Evolutionary conservation across 2,113 vertebrate species (phyloP).

Genomic region (Thalassarche chlororhynchos): DNA sequence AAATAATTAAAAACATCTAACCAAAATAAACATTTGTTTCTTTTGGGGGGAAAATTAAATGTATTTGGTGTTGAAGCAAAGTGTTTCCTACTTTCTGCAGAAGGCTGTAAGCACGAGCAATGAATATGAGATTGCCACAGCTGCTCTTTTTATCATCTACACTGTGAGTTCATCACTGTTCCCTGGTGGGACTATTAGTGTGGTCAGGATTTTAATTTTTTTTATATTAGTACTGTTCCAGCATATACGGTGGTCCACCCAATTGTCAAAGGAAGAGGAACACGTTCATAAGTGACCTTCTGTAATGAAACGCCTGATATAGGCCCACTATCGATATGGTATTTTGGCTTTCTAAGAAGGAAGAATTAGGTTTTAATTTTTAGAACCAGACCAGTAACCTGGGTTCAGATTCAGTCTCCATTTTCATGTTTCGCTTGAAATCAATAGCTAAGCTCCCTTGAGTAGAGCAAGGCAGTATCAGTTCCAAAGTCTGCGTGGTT

Average conservation of each 20-base stretch:
- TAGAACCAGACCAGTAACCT: neutral
- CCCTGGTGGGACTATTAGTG: neutral
- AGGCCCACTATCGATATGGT: accelerated
- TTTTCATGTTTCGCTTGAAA: neutral
- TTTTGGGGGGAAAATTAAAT: neutral
- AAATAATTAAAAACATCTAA: neutral
- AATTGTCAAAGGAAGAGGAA: neutral
- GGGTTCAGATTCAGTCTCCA: neutral
- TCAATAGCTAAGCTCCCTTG: neutral
- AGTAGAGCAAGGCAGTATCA: neutral
- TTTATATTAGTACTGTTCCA: neutral
- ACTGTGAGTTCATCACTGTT: slow-evolving; percentile 18
- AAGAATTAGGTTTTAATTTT: neutral
- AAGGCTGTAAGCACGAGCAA: slow-evolving; percentile 40
- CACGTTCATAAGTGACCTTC: neutral
- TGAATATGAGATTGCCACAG: slow-evolving; percentile 50
- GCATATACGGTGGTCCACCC: neutral
- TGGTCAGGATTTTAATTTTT: neutral
- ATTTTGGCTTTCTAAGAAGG: neutral
- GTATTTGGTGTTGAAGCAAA: slow-evolving; percentile 18
- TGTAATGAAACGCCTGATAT: neutral
- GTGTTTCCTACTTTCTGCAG: slow-evolving; percentile 8
- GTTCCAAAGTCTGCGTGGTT: slow-evolving; percentile 28
- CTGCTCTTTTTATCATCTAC: slow-evolving; percentile 60
- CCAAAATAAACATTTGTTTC: slow-evolving; percentile 3